Percentiles rank a stretch among this genome's conserved stretches.
Conservation (phyloP, 2,113 vertebrate species). For the Tyto alba region DNA sequence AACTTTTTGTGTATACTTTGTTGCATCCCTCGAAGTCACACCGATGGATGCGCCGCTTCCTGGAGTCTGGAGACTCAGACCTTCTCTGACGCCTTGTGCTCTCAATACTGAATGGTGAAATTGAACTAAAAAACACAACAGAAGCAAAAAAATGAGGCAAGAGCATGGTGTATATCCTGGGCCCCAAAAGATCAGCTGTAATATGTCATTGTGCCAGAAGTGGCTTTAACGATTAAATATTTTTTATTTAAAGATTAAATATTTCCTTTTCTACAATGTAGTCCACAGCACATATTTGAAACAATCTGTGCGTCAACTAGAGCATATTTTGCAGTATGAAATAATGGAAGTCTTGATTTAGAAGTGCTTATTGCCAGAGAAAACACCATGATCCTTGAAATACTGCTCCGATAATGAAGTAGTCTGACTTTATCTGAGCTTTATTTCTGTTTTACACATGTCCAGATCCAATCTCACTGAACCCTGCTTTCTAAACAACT, state of each 20-base stretch:
- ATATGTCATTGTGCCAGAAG: not conserved
- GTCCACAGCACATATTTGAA: not conserved
- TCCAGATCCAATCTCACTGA: not conserved
- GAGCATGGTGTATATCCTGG: not conserved
- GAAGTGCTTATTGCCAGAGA: not conserved
- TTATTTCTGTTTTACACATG: not conserved
- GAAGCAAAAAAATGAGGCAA: not conserved
- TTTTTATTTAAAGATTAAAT: too few species aligned
- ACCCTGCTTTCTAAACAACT: not conserved
- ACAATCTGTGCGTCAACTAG: not conserved
- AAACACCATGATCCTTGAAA: not conserved
- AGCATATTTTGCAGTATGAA: not conserved
- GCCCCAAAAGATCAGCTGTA: not conserved
- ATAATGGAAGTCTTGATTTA: not conserved
- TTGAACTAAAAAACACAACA: conserved; percentile 80
- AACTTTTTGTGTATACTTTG: conserved; percentile 99
- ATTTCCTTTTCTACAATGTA: not conserved
- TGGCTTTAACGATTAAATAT: not conserved
- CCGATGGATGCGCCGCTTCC: conserved; percentile 96
- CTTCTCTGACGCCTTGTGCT: conserved; percentile 93
- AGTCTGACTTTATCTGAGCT: not conserved
- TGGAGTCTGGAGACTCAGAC: conserved; percentile 96
- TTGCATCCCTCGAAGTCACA: conserved; percentile 99
- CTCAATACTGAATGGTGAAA: conserved; percentile 98
- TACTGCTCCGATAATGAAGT: not conserved